phyloP scores from a whole-genome alignment of 2,113 vertebrate species.

The Lamprotornis superbus region DNA sequence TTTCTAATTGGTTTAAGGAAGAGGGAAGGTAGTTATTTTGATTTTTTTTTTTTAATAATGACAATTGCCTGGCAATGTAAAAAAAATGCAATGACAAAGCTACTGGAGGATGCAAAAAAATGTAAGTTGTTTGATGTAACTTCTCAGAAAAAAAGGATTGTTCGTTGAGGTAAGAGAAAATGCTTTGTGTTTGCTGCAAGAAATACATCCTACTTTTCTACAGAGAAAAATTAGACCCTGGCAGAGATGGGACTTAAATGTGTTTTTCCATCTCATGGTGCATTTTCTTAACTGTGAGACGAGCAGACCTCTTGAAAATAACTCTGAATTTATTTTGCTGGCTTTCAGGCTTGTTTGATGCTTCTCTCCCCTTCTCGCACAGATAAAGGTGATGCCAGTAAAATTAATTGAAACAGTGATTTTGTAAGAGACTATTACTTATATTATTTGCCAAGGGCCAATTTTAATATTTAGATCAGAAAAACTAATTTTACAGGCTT shows the following conservation, averaged over 20 bases:
- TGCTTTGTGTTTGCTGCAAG: background rate
- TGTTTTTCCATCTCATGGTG: background rate
- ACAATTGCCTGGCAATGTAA: conserved; percentile 43
- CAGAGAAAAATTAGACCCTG: background rate
- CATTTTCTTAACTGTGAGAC: background rate
- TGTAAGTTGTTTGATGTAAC: background rate
- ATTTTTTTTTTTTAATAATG: background rate
- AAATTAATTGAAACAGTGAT: background rate
- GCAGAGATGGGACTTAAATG: background rate
- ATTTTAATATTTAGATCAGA: conserved; percentile 6
- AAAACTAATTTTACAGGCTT: background rate
- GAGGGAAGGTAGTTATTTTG: background rate
- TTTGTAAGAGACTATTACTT: background rate
- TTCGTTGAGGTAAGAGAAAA: background rate
- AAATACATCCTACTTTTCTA: background rate
- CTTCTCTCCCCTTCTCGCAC: background rate
- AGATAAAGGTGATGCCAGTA: background rate
- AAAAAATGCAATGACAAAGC: background rate
- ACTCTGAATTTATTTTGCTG: conserved; percentile 6
- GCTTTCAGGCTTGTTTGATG: background rate
- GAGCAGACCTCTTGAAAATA: background rate
- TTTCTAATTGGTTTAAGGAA: conserved; percentile 67
- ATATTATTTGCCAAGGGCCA: background rate
- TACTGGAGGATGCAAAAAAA: conserved; percentile 39
- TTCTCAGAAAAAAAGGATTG: background rate